Percentiles rank a stretch among this genome's conserved stretches.
Evolutionary conservation across 2,888 invertebrate genomes (phyloP).

Genomic region (Conomelus anceps): DNA sequence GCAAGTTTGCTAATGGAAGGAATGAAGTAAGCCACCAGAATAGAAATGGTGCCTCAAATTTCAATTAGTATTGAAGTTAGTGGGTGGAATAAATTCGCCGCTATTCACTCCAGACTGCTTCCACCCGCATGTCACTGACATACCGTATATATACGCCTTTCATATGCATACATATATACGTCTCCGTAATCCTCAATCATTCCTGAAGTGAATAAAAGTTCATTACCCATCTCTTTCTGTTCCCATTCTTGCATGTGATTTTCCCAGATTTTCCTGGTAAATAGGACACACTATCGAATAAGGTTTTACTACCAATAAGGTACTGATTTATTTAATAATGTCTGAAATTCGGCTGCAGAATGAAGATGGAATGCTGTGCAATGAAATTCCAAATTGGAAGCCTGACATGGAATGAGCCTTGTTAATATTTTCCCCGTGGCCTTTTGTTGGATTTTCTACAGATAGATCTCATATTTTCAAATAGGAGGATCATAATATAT

Average conservation of each 20-base stretch:
- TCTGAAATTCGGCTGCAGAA: background rate
- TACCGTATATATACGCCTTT: background rate
- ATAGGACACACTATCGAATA: background rate
- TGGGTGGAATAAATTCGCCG: background rate
- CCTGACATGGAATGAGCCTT: background rate
- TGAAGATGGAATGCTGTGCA: background rate
- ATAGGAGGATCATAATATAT: background rate
- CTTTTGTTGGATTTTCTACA: background rate
- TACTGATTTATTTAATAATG: background rate
- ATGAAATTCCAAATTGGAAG: background rate
- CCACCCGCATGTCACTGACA: background rate
- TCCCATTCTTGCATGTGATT: background rate
- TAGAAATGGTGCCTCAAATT: background rate
- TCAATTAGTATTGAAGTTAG: background rate
- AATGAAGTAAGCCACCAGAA: background rate
- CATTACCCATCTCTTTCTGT: background rate
- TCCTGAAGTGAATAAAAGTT: background rate
- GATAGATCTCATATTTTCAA: background rate
- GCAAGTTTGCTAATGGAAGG: background rate
- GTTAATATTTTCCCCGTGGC: background rate
- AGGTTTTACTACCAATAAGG: background rate
- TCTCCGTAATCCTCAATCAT: background rate
- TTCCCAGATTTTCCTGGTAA: background rate
- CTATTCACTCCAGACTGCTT: background rate
- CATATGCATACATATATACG: background rate